Evolutionary conservation across 2,797 vertebrate genomes (phyloP).

Genomic region (Erethizon dorsatum): DNA sequence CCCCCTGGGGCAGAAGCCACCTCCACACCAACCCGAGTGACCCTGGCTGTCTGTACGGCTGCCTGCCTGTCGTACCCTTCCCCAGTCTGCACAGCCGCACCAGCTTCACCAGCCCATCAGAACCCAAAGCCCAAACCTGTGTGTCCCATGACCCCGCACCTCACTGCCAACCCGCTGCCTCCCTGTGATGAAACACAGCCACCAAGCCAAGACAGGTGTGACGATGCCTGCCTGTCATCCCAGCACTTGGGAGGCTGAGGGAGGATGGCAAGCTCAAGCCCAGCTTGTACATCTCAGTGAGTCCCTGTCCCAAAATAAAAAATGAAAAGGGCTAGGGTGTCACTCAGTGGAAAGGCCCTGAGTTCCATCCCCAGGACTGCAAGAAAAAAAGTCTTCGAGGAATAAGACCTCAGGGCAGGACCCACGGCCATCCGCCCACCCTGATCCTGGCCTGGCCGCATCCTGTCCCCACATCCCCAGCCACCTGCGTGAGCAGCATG

Average conservation of each 20-base stretch:
- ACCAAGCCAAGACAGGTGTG: not conserved
- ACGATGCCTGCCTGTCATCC: not conserved
- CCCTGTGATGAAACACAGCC: no score
- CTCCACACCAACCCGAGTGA: no score
- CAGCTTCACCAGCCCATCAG: no score
- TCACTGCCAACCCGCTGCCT: not conserved
- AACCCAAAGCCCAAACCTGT: not conserved
- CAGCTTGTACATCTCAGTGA: not conserved
- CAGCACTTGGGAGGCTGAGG: not conserved
- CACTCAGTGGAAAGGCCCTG: not conserved
- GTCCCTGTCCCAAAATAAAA: not conserved
- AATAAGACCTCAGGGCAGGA: not conserved
- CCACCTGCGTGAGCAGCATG: constrained; percentile 99
- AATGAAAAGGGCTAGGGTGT: not conserved
- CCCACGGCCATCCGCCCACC: not conserved
- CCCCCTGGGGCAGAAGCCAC: not conserved
- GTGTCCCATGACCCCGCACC: not conserved
- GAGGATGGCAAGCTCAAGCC: not conserved
- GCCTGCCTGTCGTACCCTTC: not conserved
- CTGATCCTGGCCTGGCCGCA: not conserved
- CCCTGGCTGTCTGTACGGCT: not conserved
- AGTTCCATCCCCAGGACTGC: not conserved
- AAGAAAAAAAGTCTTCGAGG: not conserved
- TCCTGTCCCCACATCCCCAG: not conserved
- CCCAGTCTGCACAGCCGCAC: not conserved